Base-by-base conservation (phyloP, 2,113 vertebrate species). In the Chitala chitala region DNA sequence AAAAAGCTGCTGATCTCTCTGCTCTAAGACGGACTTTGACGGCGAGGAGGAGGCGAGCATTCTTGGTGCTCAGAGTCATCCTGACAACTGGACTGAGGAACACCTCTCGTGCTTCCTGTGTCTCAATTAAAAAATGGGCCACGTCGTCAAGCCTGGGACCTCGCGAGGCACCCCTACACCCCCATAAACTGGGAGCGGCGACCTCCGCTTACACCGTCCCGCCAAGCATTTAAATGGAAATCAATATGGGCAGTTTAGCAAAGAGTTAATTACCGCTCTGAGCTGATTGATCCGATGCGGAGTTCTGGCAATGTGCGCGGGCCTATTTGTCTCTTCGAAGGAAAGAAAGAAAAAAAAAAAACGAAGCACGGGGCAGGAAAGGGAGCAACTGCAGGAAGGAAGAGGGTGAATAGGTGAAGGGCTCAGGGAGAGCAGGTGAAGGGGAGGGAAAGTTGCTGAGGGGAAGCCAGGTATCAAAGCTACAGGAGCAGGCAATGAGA, bases 211-310 rank as follows among this genome's bases (percentile, higher is more conserved):
- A 90, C 91, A 92, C 89, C 86, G 85, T 90, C 86, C 91, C 89
- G 91, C 90, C 90, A 91, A 92, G 91, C 84, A 90, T 90, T n/a
- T 94, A 92, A 93, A 92, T 91, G 92, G 88, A 93, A 93, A 94
- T 93, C 91, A 92, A 94, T 94, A 91, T 89, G 90, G 91, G 90
- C 91, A 94, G 92, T 95, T 94, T 92, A 94, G 93, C 90, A 94
- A 94, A 94, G 91, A 91, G 89, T 95, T 94, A 93, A 94, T 94
- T 94, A 94, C 90, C 91, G 89, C 89, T 92, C 89, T 89, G 90
- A 90, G 91, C 91, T 86, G 89, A 94, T 92, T 93, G 91, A 94
- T 92, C 91, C 90, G 85, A 84, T 89, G 87, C 90, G 88, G 86
- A 90, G 90, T 88, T 91, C 87, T 90, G 88, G 89, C 87, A 92